Percentiles rank a stretch among this genome's conserved stretches.
phyloP scores from a whole-genome alignment of 2,113 vertebrate genomes.

The Acrocephalus kingi region DNA sequence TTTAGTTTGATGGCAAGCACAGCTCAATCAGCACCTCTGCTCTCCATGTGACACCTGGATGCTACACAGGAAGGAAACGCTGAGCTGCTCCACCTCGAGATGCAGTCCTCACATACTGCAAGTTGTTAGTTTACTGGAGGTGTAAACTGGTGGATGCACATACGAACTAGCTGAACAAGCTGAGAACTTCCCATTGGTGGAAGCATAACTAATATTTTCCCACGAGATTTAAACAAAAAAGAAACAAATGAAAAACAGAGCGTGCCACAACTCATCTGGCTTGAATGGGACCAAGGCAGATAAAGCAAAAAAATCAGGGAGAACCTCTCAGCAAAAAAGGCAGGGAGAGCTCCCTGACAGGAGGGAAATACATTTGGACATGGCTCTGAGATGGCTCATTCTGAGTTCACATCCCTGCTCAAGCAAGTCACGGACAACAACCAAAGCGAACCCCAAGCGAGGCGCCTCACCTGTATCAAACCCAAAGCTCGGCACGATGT shows the following conservation, averaged over 20 bases:
- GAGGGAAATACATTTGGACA: not conserved
- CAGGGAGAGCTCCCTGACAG: not conserved
- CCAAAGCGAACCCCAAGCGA: too few species aligned
- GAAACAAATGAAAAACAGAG: not conserved
- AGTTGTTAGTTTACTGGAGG: not conserved
- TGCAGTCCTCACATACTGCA: not conserved
- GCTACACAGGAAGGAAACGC: not conserved
- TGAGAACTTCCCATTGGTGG: not conserved
- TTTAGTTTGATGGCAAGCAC: not conserved
- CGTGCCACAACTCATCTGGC: not conserved
- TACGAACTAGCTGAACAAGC: not conserved
- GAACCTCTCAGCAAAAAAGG: too few species aligned
- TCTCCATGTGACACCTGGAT: not conserved
- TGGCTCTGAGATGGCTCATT: not conserved
- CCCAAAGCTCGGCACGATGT: constrained; percentile 82
- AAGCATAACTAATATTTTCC: not conserved
- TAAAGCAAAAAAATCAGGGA: too few species aligned
- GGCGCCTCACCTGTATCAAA: constrained; percentile 86
- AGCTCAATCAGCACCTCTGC: not conserved
- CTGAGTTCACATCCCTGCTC: not conserved
- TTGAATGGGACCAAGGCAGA: too few species aligned
- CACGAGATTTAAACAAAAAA: not conserved
- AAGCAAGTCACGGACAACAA: not conserved
- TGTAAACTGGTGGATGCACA: not conserved
- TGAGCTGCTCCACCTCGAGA: not conserved